A percentile compares a stretch with the other conserved stretches of the same genome.
These are phyloP conservation scores for Platyscapa corneri DNA, from an alignment of 1,140 invertebrate species.

Conservation along the genomic window DNA sequence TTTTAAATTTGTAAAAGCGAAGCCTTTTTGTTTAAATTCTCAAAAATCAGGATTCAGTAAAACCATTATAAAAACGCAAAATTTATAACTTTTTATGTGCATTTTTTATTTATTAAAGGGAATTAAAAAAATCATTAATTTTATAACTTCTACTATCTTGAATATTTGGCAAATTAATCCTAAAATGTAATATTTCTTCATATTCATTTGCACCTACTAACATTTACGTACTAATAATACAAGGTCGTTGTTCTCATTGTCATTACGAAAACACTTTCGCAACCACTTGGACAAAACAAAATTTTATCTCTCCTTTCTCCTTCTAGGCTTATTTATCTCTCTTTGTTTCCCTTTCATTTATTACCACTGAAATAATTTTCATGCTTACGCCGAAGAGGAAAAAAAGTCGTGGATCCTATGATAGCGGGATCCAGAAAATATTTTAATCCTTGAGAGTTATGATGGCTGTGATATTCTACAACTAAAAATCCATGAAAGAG, in stretches of 20 bases:
- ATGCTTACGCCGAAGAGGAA: neutral
- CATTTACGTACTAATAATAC: neutral
- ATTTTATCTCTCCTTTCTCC: neutral
- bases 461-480: conserved; percentile 54
- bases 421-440: conserved; percentile 22
- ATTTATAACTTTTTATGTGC: too few species aligned
- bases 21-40: too few species aligned
- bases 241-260: neutral
- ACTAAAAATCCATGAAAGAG: conserved; percentile 51
- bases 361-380: neutral
- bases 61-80: too few species aligned
- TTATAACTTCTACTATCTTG: too few species aligned
- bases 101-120: too few species aligned
- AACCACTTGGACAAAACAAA: neutral
- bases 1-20: too few species aligned
- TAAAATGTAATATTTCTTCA: too few species aligned
- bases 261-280: neutral
- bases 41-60: too few species aligned
- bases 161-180: too few species aligned
- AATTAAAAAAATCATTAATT: too few species aligned
- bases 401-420: neutral
- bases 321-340: too few species aligned
- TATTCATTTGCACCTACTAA: neutral
- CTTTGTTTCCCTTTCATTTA: neutral
- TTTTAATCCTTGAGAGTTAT: conserved; percentile 41